phyloP scores from a whole-genome alignment of 2,888 invertebrate species.

The Drosophila borborema region DNA sequence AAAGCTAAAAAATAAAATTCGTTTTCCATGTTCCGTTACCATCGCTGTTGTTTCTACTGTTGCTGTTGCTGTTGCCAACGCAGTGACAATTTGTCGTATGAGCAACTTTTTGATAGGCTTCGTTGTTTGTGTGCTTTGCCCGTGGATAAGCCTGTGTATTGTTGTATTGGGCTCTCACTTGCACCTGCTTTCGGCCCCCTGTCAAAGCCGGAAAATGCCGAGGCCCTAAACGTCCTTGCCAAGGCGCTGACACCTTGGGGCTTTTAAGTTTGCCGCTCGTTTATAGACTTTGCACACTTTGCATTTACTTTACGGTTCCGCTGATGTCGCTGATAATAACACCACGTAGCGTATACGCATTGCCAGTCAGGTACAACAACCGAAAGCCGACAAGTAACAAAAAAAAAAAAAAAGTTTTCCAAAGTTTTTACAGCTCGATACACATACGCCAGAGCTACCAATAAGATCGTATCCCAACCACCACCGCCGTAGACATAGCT shows the following conservation, averaged over 20 bases:
- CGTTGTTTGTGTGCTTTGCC: constrained; percentile 33
- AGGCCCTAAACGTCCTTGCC: constrained; percentile 51
- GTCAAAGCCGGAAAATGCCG: not conserved
- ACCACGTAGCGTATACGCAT: constrained; percentile 72
- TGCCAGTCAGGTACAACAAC: constrained; percentile 45
- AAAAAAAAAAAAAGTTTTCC: constrained; percentile 44
- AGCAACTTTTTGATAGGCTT: constrained; percentile 73
- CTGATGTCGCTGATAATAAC: constrained; percentile 76
- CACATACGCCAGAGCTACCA: constrained; percentile 52
- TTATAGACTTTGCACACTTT: constrained; percentile 79
- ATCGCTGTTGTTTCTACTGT: not conserved
- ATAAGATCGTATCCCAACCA: constrained; percentile 14
- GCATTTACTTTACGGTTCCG: constrained; percentile 77
- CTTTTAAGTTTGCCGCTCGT: constrained; percentile 79
- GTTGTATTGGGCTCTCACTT: constrained; percentile 1
- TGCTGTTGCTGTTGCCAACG: constrained; percentile 12
- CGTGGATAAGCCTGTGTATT: constrained; percentile 54
- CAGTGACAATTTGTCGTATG: constrained; percentile 71
- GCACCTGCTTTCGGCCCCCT: not conserved
- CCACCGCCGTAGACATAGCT: constrained; percentile 15
- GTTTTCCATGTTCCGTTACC: constrained; percentile 31
- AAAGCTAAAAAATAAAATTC: constrained; percentile 65
- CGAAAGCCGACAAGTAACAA: constrained; percentile 27
- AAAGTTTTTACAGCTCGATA: constrained; percentile 75
- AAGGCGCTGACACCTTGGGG: constrained; percentile 67